Conservation (phyloP, 2,888 invertebrate genomes). For the Eledona agricola region DNA sequence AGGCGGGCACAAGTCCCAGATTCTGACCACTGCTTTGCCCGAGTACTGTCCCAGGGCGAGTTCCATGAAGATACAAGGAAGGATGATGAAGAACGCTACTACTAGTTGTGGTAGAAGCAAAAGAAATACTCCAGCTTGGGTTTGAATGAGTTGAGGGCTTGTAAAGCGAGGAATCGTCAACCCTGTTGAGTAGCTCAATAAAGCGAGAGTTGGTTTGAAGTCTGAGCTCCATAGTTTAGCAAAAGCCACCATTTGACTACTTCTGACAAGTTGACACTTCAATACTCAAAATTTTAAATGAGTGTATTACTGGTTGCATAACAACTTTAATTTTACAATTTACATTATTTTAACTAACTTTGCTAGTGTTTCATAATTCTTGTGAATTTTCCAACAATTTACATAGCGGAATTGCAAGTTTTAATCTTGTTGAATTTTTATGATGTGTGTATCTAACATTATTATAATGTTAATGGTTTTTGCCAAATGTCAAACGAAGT, state of each 20-base stretch:
- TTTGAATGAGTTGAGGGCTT: conserved; percentile 2
- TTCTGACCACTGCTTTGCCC: conserved; percentile 17
- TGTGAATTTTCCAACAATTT: no score
- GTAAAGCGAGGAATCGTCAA: conserved; percentile 1
- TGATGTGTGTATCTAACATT: no score
- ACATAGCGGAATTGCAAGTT: no score
- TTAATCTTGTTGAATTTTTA: no score
- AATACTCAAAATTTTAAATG: background rate
- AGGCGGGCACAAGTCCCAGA: conserved; percentile 38
- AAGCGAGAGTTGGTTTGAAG: conserved; percentile 8
- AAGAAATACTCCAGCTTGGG: conserved; percentile 6
- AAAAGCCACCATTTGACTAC: no score
- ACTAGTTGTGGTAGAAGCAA: conserved; percentile 4
- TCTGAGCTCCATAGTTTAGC: conserved; percentile 26
- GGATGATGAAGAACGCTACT: conserved; percentile 7
- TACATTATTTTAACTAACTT: no score
- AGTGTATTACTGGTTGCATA: conserved; percentile 8
- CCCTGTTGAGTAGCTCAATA: conserved; percentile 13
- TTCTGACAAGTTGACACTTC: background rate
- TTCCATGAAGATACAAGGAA: conserved; percentile 36
- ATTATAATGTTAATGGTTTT: no score
- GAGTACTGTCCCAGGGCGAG: conserved; percentile 37
- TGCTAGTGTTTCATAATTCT: no score
- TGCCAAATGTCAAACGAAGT: no score
- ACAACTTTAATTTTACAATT: no score